Evolutionary conservation across 2,797 vertebrate genomes (phyloP).

Genomic region (Strix occidentalis): DNA sequence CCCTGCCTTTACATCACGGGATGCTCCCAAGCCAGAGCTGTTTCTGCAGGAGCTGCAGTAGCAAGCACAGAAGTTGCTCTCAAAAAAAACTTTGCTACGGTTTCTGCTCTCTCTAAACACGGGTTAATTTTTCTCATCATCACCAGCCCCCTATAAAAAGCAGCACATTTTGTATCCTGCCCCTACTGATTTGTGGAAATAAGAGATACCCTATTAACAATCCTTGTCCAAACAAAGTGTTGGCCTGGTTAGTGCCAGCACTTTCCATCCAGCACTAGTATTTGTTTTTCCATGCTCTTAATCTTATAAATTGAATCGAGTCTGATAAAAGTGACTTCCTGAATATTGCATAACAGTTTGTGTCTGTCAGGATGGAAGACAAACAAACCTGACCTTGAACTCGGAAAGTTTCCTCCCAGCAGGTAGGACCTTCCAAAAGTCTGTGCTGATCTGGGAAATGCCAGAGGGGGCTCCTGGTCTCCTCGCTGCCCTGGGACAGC

Average conservation of each 20-base stretch:
- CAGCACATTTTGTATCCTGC: not conserved
- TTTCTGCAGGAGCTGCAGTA: not conserved
- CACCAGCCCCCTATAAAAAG: not conserved
- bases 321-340: conserved; percentile 64
- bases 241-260: not conserved
- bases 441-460: not conserved
- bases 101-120: not conserved
- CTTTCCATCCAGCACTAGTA: conserved; percentile 39
- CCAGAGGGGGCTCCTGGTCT: not conserved
- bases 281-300: conserved; percentile 69
- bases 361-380: conserved; percentile 35
- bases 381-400: conserved; percentile 60
- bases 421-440: conserved; percentile 35
- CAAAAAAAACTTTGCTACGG: not conserved
- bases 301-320: conserved; percentile 58
- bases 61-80: not conserved
- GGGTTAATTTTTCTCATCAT: not conserved
- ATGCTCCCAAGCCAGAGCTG: not conserved
- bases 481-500: not conserved
- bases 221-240: not conserved
- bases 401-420: not conserved
- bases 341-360: conserved; percentile 51
- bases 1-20: not conserved
- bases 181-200: not conserved
- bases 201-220: not conserved